Evolutionary conservation across 1,140 invertebrate genomes (phyloP), one percentile per base, ranked within the genome.

Genomic region (Zaprionus capensis): DNA sequence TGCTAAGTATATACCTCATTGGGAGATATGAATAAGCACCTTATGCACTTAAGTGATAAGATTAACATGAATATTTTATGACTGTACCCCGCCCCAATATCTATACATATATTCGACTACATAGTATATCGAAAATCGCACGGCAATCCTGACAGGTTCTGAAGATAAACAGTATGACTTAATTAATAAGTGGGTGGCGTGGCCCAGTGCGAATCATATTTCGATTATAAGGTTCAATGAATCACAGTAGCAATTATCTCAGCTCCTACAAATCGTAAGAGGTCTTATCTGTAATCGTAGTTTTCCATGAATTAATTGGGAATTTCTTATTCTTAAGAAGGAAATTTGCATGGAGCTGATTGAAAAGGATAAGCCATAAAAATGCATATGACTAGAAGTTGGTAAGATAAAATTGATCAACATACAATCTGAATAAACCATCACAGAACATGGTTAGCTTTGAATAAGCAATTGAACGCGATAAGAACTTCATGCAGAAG

Each of bases 401-500:
- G 6, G 28, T 28, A 0, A 9, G 28, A 31, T 31, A 7, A 31
- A 2, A 31, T 31, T 2, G 28, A 31, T 7, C 28, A 31, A 31
- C 28, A 31, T 31, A 7, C 6, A 28, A 28, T 6, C 28, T 9
- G 1, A 28, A 28, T 31, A 31, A 0, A 31, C 7, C 6, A 31
- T 31, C 7, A 31, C 7, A 7, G 7, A 7, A 31, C 1, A 9
- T 6, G 1, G 6, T 17, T n/a, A 44, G 64, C 70, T 94, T 98
- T 86, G 96, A 95, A 76, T 38, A 6, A 31, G 28, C 6, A 31
- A 31, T 9, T 9, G 28, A 31, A 9, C 6, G 28, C 1, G 28
- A 31, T 7, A 31, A 31, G 67, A 95, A 95, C 71, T 97, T 98
- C 6, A 26, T 26, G 24, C 24, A 26, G 24, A 26, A 26, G 24